A percentile compares a stretch with the other conserved stretches of the same genome.
Conservation (phyloP, 2,888 invertebrate genomes). For the Ischnus inquisitorius region DNA sequence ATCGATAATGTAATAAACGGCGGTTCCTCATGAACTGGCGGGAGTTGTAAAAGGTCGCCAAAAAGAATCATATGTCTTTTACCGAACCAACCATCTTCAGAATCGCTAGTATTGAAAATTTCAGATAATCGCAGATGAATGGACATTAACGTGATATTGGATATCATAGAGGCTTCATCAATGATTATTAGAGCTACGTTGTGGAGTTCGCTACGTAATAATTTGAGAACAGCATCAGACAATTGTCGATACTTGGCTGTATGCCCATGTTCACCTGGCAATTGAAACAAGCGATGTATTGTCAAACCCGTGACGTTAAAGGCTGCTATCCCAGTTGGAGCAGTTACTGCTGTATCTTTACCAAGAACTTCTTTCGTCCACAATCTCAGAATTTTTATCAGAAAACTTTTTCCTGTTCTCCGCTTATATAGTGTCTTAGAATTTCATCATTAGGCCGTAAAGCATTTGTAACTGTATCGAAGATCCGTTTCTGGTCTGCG, state of each 20-base stretch:
- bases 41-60: slow-evolving; percentile 79
- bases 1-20: slow-evolving; percentile 72
- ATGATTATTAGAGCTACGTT: slow-evolving; percentile 77
- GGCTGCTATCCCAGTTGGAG: slow-evolving; percentile 61
- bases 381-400: slow-evolving; percentile 75
- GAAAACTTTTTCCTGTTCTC: slow-evolving; percentile 63
- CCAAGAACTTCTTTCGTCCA: slow-evolving; percentile 73
- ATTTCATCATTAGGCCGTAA: slow-evolving; percentile 37
- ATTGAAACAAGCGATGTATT: slow-evolving; percentile 77
- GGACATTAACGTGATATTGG: slow-evolving; percentile 72
- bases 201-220: slow-evolving; percentile 72
- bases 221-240: slow-evolving; percentile 74
- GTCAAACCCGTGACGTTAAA: slow-evolving; percentile 81
- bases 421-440: slow-evolving; percentile 72
- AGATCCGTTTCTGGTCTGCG: slow-evolving; percentile 69
- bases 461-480: slow-evolving; percentile 53
- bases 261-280: slow-evolving; percentile 77
- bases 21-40: slow-evolving; percentile 74
- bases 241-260: slow-evolving; percentile 76
- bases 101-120: slow-evolving; percentile 74
- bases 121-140: slow-evolving; percentile 74
- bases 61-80: slow-evolving; percentile 75
- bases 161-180: slow-evolving; percentile 64
- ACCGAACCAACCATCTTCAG: slow-evolving; percentile 78
- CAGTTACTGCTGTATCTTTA: slow-evolving; percentile 75